phyloP scores from a whole-genome alignment of 2,888 invertebrate genomes.

The Isoperla grammatica region DNA sequence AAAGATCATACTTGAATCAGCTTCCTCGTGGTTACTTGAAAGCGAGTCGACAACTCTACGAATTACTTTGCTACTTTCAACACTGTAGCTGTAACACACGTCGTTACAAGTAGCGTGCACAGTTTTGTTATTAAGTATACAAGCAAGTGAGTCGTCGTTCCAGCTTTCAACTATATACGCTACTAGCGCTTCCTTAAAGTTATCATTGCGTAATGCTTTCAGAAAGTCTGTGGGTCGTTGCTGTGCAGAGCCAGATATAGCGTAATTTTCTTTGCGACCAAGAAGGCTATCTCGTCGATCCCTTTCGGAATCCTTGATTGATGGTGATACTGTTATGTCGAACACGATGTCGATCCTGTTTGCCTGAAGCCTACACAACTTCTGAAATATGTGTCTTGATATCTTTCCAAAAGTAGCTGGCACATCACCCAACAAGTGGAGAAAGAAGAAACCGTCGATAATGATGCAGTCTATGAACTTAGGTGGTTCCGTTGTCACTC shows the following conservation, averaged over 20 bases:
- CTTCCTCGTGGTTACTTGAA: constrained; percentile 33
- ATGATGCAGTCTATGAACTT: no score
- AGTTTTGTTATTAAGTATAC: not conserved
- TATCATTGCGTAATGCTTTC: not conserved
- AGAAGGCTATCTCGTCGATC: no score
- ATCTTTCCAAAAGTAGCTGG: not conserved
- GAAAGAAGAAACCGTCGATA: not conserved
- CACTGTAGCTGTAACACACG: not conserved
- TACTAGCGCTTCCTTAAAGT: not conserved
- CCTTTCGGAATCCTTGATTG: no score
- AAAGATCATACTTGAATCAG: constrained; percentile 33
- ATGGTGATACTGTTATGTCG: no score
- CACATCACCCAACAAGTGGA: constrained; percentile 1
- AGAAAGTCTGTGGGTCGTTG: not conserved
- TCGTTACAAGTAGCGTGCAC: constrained; percentile 11
- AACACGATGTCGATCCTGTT: not conserved
- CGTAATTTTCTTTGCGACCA: no score
- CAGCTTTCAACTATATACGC: no score
- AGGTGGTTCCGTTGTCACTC: no score
- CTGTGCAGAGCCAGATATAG: no score
- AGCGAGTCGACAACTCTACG: not conserved
- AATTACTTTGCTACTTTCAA: not conserved
- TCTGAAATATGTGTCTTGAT: not conserved
- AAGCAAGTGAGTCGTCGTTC: no score
- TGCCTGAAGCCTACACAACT: not conserved